Evolutionary conservation across 2,113 vertebrate genomes (phyloP).

Genomic region (Gasterosteus aculeatus): DNA sequence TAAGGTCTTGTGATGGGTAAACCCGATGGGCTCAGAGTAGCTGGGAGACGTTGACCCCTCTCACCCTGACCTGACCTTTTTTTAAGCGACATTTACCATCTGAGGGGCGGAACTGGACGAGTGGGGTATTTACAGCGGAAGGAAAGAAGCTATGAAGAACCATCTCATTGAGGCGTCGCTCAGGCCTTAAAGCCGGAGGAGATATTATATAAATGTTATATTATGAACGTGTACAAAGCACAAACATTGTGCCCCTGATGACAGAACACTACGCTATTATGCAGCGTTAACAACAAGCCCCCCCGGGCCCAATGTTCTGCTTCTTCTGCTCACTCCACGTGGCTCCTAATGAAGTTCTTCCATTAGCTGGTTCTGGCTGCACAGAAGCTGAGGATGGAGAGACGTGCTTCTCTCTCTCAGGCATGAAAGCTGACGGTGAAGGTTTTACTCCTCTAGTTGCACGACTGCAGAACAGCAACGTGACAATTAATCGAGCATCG

Average conservation of each 20-base stretch:
- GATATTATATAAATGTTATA: background rate
- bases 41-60: slow-evolving; percentile 24
- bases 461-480: slow-evolving; percentile 10
- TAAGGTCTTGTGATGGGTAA: slow-evolving; percentile 52
- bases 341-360: slow-evolving; percentile 61
- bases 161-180: slow-evolving; percentile 21
- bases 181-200: slow-evolving; percentile 7
- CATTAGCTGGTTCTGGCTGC: slow-evolving; percentile 37
- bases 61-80: slow-evolving; percentile 37
- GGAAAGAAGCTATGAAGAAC: slow-evolving; percentile 52
- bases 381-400: slow-evolving; percentile 9
- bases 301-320: slow-evolving; percentile 32
- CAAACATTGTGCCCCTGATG: no score
- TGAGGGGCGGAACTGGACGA: slow-evolving; percentile 37
- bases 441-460: slow-evolving; percentile 5
- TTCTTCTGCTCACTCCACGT: slow-evolving; percentile 44
- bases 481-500: no score
- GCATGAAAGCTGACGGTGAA: background rate
- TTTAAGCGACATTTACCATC: slow-evolving; percentile 48
- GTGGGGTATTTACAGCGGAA: slow-evolving; percentile 56
- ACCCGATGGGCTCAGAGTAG: slow-evolving; percentile 11
- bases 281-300: slow-evolving; percentile 30
- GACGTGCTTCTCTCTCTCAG: background rate
- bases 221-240: no score
- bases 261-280: no score